These are phyloP conservation scores for Danio choprae DNA, from an alignment of 2,797 vertebrate species.

Conservation along the genomic window DNA sequence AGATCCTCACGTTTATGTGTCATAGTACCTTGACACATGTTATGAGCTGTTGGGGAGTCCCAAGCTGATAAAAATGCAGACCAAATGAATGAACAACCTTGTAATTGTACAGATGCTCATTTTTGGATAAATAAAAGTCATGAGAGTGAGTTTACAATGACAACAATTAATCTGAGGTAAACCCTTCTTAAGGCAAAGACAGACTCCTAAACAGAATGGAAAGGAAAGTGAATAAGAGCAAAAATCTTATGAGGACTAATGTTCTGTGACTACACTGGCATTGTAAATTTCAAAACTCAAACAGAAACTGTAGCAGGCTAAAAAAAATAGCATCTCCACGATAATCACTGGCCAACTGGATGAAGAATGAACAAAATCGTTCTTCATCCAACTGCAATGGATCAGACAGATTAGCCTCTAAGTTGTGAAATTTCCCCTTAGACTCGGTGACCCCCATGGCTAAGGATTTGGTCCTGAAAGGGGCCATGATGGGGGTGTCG, in stretches of 20 bases:
- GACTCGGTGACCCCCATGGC: constrained; percentile 40
- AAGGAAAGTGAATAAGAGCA: not conserved
- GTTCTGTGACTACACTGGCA: not conserved
- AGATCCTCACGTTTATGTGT: too few relatives aligned
- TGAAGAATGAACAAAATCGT: constrained; percentile 13
- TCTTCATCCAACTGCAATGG: constrained; percentile 36
- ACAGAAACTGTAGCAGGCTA: not conserved
- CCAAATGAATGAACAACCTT: too few relatives aligned
- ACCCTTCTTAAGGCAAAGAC: not conserved
- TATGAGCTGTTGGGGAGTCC: too few relatives aligned
- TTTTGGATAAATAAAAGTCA: not conserved
- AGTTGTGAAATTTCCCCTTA: constrained; percentile 46
- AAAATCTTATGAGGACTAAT: not conserved
- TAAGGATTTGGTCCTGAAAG: constrained; percentile 50
- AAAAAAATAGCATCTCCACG: not conserved
- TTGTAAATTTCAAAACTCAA: not conserved
- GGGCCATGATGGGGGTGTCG: constrained; percentile 53
- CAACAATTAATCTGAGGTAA: not conserved
- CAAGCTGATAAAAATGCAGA: too few relatives aligned
- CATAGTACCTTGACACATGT: too few relatives aligned
- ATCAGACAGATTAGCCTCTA: constrained; percentile 37
- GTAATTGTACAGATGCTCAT: not conserved
- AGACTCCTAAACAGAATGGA: not conserved
- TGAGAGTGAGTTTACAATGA: not conserved
- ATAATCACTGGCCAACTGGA: not conserved